Base-by-base conservation (phyloP, 2,797 vertebrate species). In the Callimico goeldii region DNA sequence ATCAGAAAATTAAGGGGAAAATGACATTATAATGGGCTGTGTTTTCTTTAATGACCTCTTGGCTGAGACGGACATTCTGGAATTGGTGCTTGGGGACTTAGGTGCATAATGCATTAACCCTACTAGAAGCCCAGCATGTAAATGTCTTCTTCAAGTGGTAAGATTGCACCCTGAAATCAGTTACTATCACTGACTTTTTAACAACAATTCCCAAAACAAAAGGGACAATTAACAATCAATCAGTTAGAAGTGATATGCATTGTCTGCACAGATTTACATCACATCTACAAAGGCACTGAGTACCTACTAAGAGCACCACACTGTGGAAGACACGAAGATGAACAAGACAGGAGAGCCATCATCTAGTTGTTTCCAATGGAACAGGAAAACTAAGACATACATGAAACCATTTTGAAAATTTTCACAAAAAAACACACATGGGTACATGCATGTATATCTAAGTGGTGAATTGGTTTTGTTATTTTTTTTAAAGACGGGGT, bases 1-100 rank as follows among this genome's bases (percentile, higher is more conserved):
- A 97, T 97, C 96, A 97, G 96, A 98, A 94, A 97, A 98, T 7
- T 96, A 91, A 98, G 92, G 90, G 96, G 96, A 7, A 97, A 98
- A 97, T 87, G 95, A 97, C 83, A 97, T 97, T 95, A 95, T 90
- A 92, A 93, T 97, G 92, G 83, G 52, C 46, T 84, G 96, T 81
- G 73, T 82, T 93, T 98, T 98, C 95, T 97, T 89, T 39, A 88
- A 91, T 95, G 88, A 98, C 97, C 95, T 95, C 41, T 67, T 96
- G 85, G 46, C 91, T 80, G 97, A 98, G 67, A 93, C 52, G 43
- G 82, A 89, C 43, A 97, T 79, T 92, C 79, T 94, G 70, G 92
- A 24, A 85, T 50, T 52, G 93, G 96, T 52, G 36, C 88, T 76
- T 43, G 50, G 93, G 28, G 12, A 84, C 88, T 80, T 67, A 48